These are phyloP conservation scores for Drosophila aldrichi DNA, from an alignment of 2,888 invertebrate species.

Conservation along the genomic window DNA sequence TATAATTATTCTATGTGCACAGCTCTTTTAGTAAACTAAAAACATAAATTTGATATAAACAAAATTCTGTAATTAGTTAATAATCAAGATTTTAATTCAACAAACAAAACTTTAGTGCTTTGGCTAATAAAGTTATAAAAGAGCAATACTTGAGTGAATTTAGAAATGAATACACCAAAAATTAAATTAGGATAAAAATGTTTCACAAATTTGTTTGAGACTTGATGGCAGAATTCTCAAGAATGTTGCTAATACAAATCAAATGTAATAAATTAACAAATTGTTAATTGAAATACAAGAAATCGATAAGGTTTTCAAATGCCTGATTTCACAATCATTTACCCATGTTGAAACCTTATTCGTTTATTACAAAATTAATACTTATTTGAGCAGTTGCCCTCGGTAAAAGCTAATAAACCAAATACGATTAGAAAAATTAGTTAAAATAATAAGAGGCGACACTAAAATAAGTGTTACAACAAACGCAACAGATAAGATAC, in stretches of 20 bases:
- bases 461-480: slow-evolving; percentile 18
- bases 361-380: not conserved
- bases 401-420: not conserved
- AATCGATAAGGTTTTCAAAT: not conserved
- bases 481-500: slow-evolving; percentile 42
- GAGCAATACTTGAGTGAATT: too few relatives aligned
- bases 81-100: not conserved
- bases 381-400: not conserved
- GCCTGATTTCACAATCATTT: not conserved
- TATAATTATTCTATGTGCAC: not conserved
- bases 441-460: not conserved
- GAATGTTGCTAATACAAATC: not conserved
- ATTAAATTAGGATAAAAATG: too few relatives aligned
- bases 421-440: not conserved
- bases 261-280: not conserved
- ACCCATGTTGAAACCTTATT: not conserved
- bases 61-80: not conserved
- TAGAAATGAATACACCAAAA: too few relatives aligned
- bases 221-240: too few relatives aligned
- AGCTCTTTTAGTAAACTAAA: too few relatives aligned
- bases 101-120: too few relatives aligned
- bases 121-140: too few relatives aligned
- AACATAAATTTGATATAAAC: too few relatives aligned
- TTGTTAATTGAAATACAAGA: not conserved
- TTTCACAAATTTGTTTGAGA: too few relatives aligned